Percentiles rank a stretch among this genome's conserved stretches.
Evolutionary conservation across 35 echinoderm and acorn worm genomes (phyloP).

Genomic region (Heliocidaris tuberculata): DNA sequence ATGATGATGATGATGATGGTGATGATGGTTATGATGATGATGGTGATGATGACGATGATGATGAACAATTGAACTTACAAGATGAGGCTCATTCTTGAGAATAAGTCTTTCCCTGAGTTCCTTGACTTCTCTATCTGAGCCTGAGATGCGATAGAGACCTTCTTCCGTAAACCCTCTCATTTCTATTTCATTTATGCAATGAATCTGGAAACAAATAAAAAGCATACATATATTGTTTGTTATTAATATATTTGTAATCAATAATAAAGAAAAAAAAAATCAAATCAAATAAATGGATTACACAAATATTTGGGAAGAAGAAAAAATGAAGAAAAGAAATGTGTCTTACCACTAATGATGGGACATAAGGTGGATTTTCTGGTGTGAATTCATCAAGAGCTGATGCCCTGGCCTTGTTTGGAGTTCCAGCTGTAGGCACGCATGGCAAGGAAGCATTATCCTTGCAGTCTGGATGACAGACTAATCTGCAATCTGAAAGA

Average conservation of each 20-base stretch:
- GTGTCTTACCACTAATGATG: slow-evolving; percentile 72
- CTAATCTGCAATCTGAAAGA: slow-evolving; percentile 80
- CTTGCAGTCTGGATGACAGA: slow-evolving; percentile 96
- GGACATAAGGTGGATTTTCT: slow-evolving; percentile 66
- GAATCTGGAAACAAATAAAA: slow-evolving; percentile 55
- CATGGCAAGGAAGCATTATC: slow-evolving; percentile 78
- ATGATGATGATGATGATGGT: too few relatives aligned
- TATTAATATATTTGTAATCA: too few relatives aligned
- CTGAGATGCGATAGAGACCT: slow-evolving; percentile 85
- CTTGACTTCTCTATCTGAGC: slow-evolving; percentile 79
- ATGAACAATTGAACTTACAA: slow-evolving; percentile 64
- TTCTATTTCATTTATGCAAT: slow-evolving; percentile 86
- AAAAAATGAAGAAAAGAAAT: neutral
- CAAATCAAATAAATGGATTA: neutral
- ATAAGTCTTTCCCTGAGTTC: slow-evolving; percentile 85
- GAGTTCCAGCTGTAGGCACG: slow-evolving; percentile 75
- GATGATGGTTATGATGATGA: too few relatives aligned
- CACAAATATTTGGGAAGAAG: neutral
- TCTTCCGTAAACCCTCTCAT: slow-evolving; percentile 81
- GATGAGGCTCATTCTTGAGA: slow-evolving; percentile 82
- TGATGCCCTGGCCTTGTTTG: slow-evolving; percentile 53
- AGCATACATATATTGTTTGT: neutral
- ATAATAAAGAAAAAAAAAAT: too few relatives aligned
- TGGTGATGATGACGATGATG: too few relatives aligned
- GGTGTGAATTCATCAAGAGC: slow-evolving; percentile 69